Conservation (phyloP, 2,797 vertebrate genomes). For the Pipistrellus pygmaeus region DNA sequence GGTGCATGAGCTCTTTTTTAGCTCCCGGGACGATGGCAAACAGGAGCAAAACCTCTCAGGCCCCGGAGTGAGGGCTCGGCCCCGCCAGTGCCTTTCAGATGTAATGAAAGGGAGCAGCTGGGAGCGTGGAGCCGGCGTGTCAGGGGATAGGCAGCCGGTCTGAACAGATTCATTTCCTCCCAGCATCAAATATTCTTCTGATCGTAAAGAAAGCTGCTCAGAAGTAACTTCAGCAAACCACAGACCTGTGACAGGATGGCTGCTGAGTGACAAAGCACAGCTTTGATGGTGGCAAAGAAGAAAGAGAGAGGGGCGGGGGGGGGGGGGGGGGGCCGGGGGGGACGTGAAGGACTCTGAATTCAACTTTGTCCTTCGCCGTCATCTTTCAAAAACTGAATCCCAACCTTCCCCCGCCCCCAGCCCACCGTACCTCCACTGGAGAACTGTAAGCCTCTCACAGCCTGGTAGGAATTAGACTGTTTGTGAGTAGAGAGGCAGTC, state of each 20-base stretch:
- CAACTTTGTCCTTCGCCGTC: not conserved
- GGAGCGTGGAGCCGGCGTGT: not conserved
- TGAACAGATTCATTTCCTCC: constrained; percentile 13
- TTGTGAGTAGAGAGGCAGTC: not conserved
- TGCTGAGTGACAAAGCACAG: not conserved
- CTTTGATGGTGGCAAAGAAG: constrained; percentile 31
- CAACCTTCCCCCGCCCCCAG: not conserved
- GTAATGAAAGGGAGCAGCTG: not conserved
- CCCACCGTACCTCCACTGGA: not conserved
- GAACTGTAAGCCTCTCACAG: not conserved
- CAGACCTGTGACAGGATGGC: not conserved
- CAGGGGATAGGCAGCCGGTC: not conserved
- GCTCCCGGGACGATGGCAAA: not conserved
- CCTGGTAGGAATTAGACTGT: not conserved
- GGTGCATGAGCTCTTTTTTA: not conserved
- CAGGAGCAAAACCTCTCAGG: not conserved
- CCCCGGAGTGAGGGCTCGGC: not conserved
- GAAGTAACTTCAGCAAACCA: not conserved
- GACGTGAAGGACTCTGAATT: not conserved
- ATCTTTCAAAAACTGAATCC: not conserved
- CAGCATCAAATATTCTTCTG: constrained; percentile 36
- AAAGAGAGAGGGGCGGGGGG: not conserved
- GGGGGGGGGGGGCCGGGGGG: not conserved
- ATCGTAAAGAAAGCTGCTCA: not conserved
- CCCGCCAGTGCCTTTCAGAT: not conserved